Evolutionary conservation across 2,113 vertebrate genomes (phyloP).

Genomic region (Cyprinodon variegatus): DNA sequence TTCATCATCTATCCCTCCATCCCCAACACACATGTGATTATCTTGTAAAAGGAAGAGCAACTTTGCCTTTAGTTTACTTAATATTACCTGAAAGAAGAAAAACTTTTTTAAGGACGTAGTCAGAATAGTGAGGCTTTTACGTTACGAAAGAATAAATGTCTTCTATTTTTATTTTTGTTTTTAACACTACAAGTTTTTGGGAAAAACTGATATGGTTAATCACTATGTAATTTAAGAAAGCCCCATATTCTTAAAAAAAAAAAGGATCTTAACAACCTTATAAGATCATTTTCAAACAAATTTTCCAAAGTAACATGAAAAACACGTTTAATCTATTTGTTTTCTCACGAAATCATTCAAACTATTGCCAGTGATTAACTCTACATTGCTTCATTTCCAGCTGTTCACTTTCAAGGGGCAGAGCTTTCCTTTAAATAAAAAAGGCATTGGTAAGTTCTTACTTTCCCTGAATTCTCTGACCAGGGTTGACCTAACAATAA

Average conservation of each 20-base stretch:
- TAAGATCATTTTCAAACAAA: too few relatives aligned
- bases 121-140: not conserved
- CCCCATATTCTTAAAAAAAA: too few relatives aligned
- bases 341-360: not conserved
- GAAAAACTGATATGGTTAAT: not conserved
- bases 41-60: slow-evolving; percentile 91
- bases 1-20: slow-evolving; percentile 76
- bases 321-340: not conserved
- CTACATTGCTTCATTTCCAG: not conserved
- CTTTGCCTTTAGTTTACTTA: slow-evolving; percentile 61
- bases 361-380: not conserved
- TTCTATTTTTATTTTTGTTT: not conserved
- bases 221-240: too few relatives aligned
- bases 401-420: too few relatives aligned
- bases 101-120: not conserved
- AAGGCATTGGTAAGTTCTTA: not conserved
- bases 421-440: not conserved
- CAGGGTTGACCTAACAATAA: not conserved
- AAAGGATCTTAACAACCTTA: too few relatives aligned
- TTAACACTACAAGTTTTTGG: not conserved
- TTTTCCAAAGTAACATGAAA: not conserved
- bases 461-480: not conserved
- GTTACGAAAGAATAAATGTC: too few relatives aligned
- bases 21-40: slow-evolving; percentile 86
- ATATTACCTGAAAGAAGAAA: not conserved